A percentile compares a stretch with the other conserved stretches of the same genome.
phyloP scores from a whole-genome alignment of 2,888 invertebrate genomes.

The Volucella zonaria region DNA sequence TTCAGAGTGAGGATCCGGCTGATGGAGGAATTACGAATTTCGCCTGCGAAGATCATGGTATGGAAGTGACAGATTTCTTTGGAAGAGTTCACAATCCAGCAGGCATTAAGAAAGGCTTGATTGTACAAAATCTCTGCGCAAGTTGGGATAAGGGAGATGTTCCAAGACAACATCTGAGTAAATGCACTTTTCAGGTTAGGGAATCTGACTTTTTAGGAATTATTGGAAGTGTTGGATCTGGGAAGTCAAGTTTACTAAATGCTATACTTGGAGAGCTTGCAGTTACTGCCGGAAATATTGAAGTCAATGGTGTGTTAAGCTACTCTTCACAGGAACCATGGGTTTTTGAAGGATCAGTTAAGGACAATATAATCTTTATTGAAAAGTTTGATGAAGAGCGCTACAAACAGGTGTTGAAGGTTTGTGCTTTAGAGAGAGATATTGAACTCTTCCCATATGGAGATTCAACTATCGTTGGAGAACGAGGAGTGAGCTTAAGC shows the following conservation, averaged over 20 bases:
- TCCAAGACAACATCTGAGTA: slow-evolving; percentile 52
- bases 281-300: slow-evolving; percentile 84
- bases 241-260: slow-evolving; percentile 87
- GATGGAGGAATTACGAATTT: slow-evolving; percentile 64
- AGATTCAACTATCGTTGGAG: slow-evolving; percentile 83
- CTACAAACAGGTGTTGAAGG: slow-evolving; percentile 82
- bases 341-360: slow-evolving; percentile 89
- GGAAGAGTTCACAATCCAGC: slow-evolving; percentile 59
- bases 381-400: slow-evolving; percentile 84
- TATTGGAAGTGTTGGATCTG: slow-evolving; percentile 88
- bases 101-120: slow-evolving; percentile 46
- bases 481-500: slow-evolving; percentile 86
- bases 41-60: slow-evolving; percentile 49
- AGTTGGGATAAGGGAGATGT: slow-evolving; percentile 61
- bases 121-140: slow-evolving; percentile 50
- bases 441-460: slow-evolving; percentile 84
- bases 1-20: slow-evolving; percentile 77
- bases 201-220: slow-evolving; percentile 80
- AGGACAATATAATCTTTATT: slow-evolving; percentile 95
- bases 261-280: slow-evolving; percentile 88
- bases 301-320: slow-evolving; percentile 85
- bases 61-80: slow-evolving; percentile 24
- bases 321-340: slow-evolving; percentile 92
- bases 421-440: slow-evolving; percentile 85
- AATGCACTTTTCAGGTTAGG: slow-evolving; percentile 81